These are phyloP conservation scores for Sebastes elongatus DNA, from an alignment of 2,797 vertebrate species.

Conservation along the genomic window DNA sequence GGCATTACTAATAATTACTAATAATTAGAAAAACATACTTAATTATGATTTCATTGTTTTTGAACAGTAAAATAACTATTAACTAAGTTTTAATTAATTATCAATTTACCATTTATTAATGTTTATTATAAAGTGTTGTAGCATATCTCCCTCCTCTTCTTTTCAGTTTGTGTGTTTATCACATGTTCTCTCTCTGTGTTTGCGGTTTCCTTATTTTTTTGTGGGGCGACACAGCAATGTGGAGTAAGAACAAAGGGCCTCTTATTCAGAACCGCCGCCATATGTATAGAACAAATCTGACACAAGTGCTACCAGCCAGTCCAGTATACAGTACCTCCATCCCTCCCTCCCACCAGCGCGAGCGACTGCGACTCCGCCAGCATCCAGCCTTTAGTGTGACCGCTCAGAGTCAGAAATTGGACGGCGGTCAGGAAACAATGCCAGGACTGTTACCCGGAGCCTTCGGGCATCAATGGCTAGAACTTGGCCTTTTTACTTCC, in stretches of 20 bases:
- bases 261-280: constrained; percentile 17
- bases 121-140: neutral
- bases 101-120: too few species aligned
- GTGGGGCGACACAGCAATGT: constrained; percentile 6
- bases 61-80: too few species aligned
- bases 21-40: too few species aligned
- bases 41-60: too few species aligned
- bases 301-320: constrained; percentile 39
- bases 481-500: constrained; percentile 54
- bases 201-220: constrained; percentile 6
- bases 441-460: constrained; percentile 52
- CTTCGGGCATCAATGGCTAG: constrained; percentile 40
- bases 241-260: constrained; percentile 33
- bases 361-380: neutral
- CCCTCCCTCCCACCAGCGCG: neutral
- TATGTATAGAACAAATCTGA: constrained; percentile 27
- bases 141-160: neutral
- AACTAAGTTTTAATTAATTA: too few species aligned
- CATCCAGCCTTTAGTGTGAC: constrained; percentile 24
- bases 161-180: neutral
- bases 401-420: constrained; percentile 27
- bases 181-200: constrained; percentile 14
- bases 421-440: constrained; percentile 45
- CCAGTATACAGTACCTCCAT: constrained; percentile 23
- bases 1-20: too few species aligned